phyloP scores from a whole-genome alignment of 2,888 invertebrate genomes.

The Drosophila eohydei region DNA sequence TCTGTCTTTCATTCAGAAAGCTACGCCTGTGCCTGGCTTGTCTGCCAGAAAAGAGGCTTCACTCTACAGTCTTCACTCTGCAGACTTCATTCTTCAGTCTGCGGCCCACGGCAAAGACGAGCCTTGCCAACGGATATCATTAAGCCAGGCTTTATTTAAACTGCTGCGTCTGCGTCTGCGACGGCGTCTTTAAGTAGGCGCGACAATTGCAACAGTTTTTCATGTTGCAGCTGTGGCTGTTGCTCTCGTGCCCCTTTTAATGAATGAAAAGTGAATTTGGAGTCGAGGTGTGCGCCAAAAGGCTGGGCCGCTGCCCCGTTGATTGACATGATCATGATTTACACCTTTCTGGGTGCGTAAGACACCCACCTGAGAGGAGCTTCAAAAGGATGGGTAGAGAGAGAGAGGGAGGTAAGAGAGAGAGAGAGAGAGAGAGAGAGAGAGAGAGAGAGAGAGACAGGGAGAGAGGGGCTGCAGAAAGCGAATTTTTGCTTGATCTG shows the following conservation, averaged over 20 bases:
- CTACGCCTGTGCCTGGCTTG: conserved; percentile 22
- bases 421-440: not conserved
- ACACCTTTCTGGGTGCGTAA: conserved; percentile 83
- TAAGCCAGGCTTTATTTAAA: conserved; percentile 79
- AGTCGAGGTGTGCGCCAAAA: conserved; percentile 61
- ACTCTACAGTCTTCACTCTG: conserved; percentile 29
- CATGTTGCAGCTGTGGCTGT: conserved; percentile 30
- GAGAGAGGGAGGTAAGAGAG: not conserved
- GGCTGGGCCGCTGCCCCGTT: conserved; percentile 65
- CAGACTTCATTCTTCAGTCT: conserved; percentile 33
- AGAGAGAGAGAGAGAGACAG: too few relatives aligned
- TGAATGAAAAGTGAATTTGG: conserved; percentile 80
- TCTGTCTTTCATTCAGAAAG: conserved; percentile 60
- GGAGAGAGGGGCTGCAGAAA: not conserved
- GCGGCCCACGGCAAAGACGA: conserved; percentile 54
- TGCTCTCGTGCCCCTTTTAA: conserved; percentile 57
- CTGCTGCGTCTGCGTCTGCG: conserved; percentile 47
- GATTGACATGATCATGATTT: conserved; percentile 85
- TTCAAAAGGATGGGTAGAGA: not conserved
- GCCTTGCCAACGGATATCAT: conserved; percentile 72
- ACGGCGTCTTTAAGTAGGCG: conserved; percentile 69
- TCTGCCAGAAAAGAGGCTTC: conserved; percentile 35
- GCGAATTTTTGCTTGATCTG: conserved; percentile 16
- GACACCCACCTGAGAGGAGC: conserved; percentile 55
- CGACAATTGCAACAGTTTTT: conserved; percentile 80